Evolutionary conservation across 2,113 vertebrate species (phyloP).

Genomic region (Eptesicus fuscus): DNA sequence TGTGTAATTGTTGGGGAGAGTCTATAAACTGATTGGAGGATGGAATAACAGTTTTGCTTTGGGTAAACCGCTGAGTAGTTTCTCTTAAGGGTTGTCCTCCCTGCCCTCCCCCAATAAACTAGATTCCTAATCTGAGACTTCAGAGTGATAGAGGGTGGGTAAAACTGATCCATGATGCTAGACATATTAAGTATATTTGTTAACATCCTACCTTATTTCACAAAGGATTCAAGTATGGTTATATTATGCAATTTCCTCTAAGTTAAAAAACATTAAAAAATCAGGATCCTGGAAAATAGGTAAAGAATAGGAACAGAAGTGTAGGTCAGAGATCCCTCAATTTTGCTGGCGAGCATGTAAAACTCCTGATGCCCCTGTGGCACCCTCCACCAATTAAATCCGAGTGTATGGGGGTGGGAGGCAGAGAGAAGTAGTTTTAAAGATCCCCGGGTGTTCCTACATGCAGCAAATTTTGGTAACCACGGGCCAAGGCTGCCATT

Average conservation of each 20-base stretch:
- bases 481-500: neutral
- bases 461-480: neutral
- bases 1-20: neutral
- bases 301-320: neutral
- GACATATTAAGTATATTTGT: neutral
- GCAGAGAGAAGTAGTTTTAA: neutral
- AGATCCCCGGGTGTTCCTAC: neutral
- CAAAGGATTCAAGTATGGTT: neutral
- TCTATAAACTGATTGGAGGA: neutral
- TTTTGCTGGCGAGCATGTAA: neutral
- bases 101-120: neutral
- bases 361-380: neutral
- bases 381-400: neutral
- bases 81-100: neutral
- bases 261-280: neutral
- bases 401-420: neutral
- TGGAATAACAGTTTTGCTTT: neutral
- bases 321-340: neutral
- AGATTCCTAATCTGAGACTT: neutral
- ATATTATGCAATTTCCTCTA: neutral
- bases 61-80: neutral
- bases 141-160: too few species aligned
- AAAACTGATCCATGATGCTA: neutral
- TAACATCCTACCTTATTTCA: neutral
- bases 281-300: neutral